phyloP scores from a whole-genome alignment of 1,140 invertebrate genomes.

The Drosophila triauraria region DNA sequence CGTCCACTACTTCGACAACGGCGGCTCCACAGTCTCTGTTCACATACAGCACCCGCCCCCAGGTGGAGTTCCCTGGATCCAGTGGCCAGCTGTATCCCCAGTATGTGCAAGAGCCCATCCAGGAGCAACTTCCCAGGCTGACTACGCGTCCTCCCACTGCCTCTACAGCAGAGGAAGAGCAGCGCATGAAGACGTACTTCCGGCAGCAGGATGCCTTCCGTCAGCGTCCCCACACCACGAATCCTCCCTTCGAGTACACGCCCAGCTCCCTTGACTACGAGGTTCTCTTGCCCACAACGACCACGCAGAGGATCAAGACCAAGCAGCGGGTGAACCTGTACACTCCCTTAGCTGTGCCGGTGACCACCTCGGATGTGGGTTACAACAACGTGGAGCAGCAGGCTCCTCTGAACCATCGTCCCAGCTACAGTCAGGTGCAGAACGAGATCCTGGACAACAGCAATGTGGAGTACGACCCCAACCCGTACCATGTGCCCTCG shows the following conservation, averaged over 20 bases:
- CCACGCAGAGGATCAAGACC: slow-evolving; percentile 58
- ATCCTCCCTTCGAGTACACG: slow-evolving; percentile 76
- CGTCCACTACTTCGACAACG: slow-evolving; percentile 73
- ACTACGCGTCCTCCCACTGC: slow-evolving; percentile 65
- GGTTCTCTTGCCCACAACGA: slow-evolving; percentile 25
- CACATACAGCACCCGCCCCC: slow-evolving; percentile 67
- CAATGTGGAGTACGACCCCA: slow-evolving; percentile 81
- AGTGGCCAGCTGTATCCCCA: slow-evolving; percentile 76
- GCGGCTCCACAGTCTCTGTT: slow-evolving; percentile 65
- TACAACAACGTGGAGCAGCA: slow-evolving; percentile 61
- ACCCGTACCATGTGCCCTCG: slow-evolving; percentile 81
- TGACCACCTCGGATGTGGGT: slow-evolving; percentile 71
- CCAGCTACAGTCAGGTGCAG: slow-evolving; percentile 63
- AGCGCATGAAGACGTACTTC: slow-evolving; percentile 83
- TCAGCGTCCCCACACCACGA: slow-evolving; percentile 73
- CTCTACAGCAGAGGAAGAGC: slow-evolving; percentile 63
- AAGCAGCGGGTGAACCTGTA: slow-evolving; percentile 74
- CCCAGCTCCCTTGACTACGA: slow-evolving; percentile 65
- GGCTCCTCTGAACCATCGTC: slow-evolving; percentile 64
- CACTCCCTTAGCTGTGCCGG: slow-evolving; percentile 57
- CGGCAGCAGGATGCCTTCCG: slow-evolving; percentile 83
- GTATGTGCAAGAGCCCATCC: slow-evolving; percentile 38
- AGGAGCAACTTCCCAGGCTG: slow-evolving; percentile 61
- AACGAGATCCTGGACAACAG: slow-evolving; percentile 74
- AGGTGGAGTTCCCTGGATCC: slow-evolving; percentile 76